Base-by-base conservation (phyloP, 2,888 invertebrate genomes). In the Iphiclides podalirius region DNA sequence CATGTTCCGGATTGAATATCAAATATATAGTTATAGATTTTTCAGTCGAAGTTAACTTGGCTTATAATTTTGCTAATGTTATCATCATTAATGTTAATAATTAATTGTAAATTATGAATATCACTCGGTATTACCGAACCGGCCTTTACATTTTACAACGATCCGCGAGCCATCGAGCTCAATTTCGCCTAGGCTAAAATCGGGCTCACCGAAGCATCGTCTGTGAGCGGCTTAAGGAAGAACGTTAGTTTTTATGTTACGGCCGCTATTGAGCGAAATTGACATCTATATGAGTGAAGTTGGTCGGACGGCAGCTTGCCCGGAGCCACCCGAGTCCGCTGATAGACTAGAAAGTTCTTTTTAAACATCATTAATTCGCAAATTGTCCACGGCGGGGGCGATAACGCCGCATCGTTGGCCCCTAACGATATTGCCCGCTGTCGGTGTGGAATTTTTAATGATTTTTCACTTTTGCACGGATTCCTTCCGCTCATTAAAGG, bases 181-280 rank as follows among this genome's bases (percentile, higher is more conserved):
- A 33, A 33, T 42, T 49, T 37, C 16, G 11, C 28, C 47, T n/a
- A n/a, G n/a, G n/a, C 42, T 36, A 47, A 41, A 43, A 14, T 13
- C 3, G n/a, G 31, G 16, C 37, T 28, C 26, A 15, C 23, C 20
- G 39, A n/a, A n/a, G 39, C 33, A 12, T 26, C 15, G 40, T 49
- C 37, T 49, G 51, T 35, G 14, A 34, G 41, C 23, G 50, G 52
- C 58, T 55, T 52, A 38, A 46, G 44, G 23, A 8, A 20, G 53
- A 63, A 20, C 84, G 62, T 87, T 69, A 75, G 69, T 70, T 87
- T 87, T 87, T 81, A 87, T 78, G 84, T 74, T 70, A 85, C 66
- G 63, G 67, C 72, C 55, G 48, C 68, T 72, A 75, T 82, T 73
- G 75, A 62, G 68, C 69, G 64, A 76, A 84, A 84, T 82, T 80